phyloP scores from a whole-genome alignment of 2,797 vertebrate species.

The Chaunax sp. region DNA sequence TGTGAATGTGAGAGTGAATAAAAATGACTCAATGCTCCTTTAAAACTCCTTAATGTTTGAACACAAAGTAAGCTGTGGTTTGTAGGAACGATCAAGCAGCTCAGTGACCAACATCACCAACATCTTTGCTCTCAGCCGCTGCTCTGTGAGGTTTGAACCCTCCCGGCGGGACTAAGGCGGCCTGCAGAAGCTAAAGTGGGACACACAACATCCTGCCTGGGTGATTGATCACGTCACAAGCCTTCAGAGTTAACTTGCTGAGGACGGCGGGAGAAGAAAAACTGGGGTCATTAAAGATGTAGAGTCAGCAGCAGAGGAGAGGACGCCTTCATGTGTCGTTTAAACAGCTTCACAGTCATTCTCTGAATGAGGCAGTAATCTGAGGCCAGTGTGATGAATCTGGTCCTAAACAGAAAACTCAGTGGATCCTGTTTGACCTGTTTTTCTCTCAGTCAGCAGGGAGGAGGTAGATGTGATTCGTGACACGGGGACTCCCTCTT shows the following conservation, averaged over 20 bases:
- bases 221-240: slow-evolving; percentile 76
- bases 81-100: slow-evolving; percentile 22
- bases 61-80: too few relatives aligned
- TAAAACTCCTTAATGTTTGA: not conserved
- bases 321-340: not conserved
- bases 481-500: too few relatives aligned
- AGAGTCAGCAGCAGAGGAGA: slow-evolving; percentile 42
- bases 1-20: too few relatives aligned
- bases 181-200: slow-evolving; percentile 47
- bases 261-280: slow-evolving; percentile 64
- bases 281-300: slow-evolving; percentile 69
- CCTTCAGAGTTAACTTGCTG: slow-evolving; percentile 58
- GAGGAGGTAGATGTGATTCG: too few relatives aligned
- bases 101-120: slow-evolving; percentile 16
- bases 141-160: not conserved
- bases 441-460: too few relatives aligned
- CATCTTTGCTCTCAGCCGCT: too few relatives aligned
- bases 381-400: too few relatives aligned
- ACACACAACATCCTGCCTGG: slow-evolving; percentile 70
- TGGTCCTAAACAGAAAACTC: too few relatives aligned
- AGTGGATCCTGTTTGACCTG: too few relatives aligned
- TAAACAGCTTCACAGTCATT: not conserved
- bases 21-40: not conserved
- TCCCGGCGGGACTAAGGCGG: not conserved
- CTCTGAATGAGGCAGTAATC: not conserved